These are phyloP conservation scores for Phortica variegata DNA, from an alignment of 1,140 invertebrate genomes.

Conservation along the genomic window DNA sequence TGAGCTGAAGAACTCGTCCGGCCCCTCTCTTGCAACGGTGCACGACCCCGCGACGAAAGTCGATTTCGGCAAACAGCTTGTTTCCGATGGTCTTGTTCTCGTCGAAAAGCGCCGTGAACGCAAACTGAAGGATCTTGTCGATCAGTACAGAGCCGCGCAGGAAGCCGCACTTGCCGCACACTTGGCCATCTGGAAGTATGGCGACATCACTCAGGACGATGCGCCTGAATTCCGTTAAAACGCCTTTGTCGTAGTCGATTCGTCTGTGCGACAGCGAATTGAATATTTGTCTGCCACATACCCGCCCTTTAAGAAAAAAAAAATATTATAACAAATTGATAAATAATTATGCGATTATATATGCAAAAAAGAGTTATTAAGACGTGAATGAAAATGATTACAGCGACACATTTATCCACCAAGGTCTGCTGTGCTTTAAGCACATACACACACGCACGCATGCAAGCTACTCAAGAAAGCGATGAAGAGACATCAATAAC, in stretches of 20 bases:
- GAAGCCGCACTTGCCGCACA: constrained; percentile 82
- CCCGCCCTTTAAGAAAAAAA: constrained; percentile 56
- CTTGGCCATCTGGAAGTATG: constrained; percentile 91
- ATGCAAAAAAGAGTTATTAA: constrained; percentile 23
- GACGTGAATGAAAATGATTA: too few relatives aligned
- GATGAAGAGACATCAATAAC: too few relatives aligned
- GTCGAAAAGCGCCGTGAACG: constrained; percentile 80
- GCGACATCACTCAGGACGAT: constrained; percentile 94
- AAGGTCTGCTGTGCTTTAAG: too few relatives aligned
- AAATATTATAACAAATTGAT: constrained; percentile 43
- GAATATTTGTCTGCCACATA: constrained; percentile 57
- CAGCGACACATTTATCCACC: too few relatives aligned
- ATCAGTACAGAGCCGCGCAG: constrained; percentile 82
- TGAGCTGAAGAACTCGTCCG: constrained; percentile 63
- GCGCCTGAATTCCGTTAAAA: constrained; percentile 54
- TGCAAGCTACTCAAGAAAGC: too few relatives aligned
- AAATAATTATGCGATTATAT: constrained; percentile 39
- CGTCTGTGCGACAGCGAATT: constrained; percentile 4
- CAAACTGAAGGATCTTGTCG: constrained; percentile 76
- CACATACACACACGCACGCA: too few relatives aligned
- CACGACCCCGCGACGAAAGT: constrained; percentile 70
- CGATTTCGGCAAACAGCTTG: constrained; percentile 81
- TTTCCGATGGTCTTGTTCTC: constrained; percentile 82
- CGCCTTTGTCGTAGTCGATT: too few relatives aligned
- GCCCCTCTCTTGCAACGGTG: constrained; percentile 70